A percentile compares a stretch with the other conserved stretches of the same genome.
phyloP scores from a whole-genome alignment of 1,140 invertebrate species.

The Aricia agestis region DNA sequence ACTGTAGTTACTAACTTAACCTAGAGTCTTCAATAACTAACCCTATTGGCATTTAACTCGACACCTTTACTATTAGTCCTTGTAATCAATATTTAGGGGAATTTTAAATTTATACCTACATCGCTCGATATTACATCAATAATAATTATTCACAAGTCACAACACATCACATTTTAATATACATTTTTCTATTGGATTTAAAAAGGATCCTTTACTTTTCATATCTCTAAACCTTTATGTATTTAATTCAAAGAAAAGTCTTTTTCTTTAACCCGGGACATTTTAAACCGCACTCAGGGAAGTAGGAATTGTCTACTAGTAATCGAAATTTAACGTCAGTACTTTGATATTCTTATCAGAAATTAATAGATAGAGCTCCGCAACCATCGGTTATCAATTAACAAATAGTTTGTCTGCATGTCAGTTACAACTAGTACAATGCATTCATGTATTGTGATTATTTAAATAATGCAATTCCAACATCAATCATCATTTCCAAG shows the following conservation, averaged over 20 bases:
- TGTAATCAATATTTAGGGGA: background rate
- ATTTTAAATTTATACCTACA: background rate
- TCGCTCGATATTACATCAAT: background rate
- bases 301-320: background rate
- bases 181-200: background rate
- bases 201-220: too few species aligned
- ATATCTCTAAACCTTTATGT: background rate
- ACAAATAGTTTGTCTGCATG: background rate
- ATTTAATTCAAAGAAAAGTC: background rate
- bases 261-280: background rate
- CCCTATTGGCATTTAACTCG: too few species aligned
- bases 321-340: background rate
- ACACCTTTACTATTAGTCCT: too few species aligned
- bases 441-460: background rate
- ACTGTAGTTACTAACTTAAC: too few species aligned
- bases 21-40: too few species aligned
- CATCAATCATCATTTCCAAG: background rate
- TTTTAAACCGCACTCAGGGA: background rate
- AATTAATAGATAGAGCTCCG: slow-evolving; percentile 8
- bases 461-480: too few species aligned
- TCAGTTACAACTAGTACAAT: background rate
- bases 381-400: slow-evolving; percentile 11
- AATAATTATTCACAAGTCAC: background rate
- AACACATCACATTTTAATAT: background rate
- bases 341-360: slow-evolving; percentile 7